Evolutionary conservation across 2,797 vertebrate genomes (phyloP), one percentile per base, ranked within the genome.

Genomic region (Mycteria americana): DNA sequence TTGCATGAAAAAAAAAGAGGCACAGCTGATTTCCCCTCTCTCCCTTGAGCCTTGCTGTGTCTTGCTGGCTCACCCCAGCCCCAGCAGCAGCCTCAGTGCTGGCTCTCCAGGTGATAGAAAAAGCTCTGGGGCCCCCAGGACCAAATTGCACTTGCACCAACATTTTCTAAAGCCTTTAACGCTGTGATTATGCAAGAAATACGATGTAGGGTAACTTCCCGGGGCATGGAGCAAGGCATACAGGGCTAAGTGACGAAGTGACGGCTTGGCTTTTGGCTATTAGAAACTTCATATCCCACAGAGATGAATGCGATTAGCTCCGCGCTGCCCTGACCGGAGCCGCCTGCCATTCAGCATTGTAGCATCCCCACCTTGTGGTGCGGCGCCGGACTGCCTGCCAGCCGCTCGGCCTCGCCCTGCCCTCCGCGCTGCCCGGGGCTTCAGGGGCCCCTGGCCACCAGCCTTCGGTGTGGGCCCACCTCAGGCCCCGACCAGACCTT

Each of bases 361-460:
- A 95, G 88, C 95, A 95, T 93, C 94, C 79, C 97, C 97, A 97
- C 95, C 97, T 97, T 97, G 97, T 97, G 97, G 94, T 88, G 67
- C 18, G 9, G 68, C 2, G 11, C 69, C 14, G 48, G 95, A 93
- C 85, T 72, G 64, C 51, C 73, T 41, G 77, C 5, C 2, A 54
- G 53, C 16, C 3, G 9, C 12, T 7, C 79, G 33, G 79, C 46
- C n/a, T 41, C 22, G 2, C 14, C 3, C 1, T 13, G 30, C 39
- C 33, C 45, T 2, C 11, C 18, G 0, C 8, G 5, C 13, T 70
- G 10, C 30, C 41, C 13, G 3, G 9, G 57, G 15, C 54, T 73
- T 37, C 9, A 17, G 65, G 86, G 63, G 74, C 56, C 14, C 8
- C 33, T 14, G 59, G 33, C 11, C 39, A 16, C 8, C 23, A 31